A percentile compares a stretch with the other conserved stretches of the same genome.
These are phyloP conservation scores for Cyanistes caeruleus DNA, from an alignment of 2,113 vertebrate species.

Conservation along the genomic window DNA sequence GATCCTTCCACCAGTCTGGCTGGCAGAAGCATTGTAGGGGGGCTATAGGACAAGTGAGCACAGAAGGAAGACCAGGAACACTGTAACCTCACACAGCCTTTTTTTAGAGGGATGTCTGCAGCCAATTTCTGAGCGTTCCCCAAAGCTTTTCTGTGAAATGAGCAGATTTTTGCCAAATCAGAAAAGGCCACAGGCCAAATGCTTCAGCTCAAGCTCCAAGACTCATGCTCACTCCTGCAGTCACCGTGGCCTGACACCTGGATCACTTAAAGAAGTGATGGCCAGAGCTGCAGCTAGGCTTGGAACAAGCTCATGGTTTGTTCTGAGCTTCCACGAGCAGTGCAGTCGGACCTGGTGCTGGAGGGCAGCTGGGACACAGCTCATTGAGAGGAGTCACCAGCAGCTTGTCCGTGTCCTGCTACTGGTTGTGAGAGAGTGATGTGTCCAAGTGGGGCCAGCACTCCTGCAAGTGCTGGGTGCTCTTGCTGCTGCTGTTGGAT, in stretches of 20 bases:
- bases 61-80: not conserved
- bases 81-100: not conserved
- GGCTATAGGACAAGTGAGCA: not conserved
- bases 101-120: not conserved
- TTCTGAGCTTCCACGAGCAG: not conserved
- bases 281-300: not conserved
- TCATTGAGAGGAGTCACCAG: not conserved
- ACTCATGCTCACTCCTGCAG: not conserved
- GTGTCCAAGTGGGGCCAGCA: accelerated
- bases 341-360: not conserved
- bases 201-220: not conserved
- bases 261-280: not conserved
- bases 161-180: not conserved
- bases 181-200: not conserved
- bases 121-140: not conserved
- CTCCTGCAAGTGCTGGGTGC: not conserved
- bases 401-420: not conserved
- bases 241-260: not conserved
- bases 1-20: not conserved
- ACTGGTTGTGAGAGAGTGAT: accelerated
- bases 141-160: not conserved
- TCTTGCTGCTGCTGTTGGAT: not conserved
- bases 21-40: not conserved
- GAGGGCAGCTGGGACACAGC: accelerated
- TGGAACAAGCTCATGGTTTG: not conserved